Evolutionary conservation across 2,113 vertebrate species (phyloP).

Genomic region (Chaetops frenatus): DNA sequence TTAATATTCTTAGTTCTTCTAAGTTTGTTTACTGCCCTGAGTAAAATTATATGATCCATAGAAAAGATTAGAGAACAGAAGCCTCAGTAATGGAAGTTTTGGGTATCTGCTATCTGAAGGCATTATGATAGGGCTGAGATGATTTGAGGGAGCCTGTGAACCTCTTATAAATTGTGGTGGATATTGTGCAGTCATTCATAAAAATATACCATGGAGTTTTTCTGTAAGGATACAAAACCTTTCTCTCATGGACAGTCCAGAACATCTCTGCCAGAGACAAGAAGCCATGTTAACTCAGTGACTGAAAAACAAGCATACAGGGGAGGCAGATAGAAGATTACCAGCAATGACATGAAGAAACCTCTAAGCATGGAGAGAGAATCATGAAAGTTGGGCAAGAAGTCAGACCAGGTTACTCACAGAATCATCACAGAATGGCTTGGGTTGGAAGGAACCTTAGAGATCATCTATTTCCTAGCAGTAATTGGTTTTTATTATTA

Average conservation of each 20-base stretch:
- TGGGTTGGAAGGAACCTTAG: background rate
- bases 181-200: background rate
- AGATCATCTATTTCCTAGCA: background rate
- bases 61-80: slow-evolving; percentile 30
- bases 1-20: slow-evolving; percentile 52
- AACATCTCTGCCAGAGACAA: background rate
- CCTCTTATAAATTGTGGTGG: background rate
- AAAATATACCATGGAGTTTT: background rate
- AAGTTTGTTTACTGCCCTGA: slow-evolving; percentile 60
- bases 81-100: slow-evolving; percentile 5
- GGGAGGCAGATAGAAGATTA: background rate
- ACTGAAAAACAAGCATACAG: background rate
- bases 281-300: background rate
- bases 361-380: background rate
- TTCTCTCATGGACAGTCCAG: background rate
- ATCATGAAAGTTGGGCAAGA: background rate
- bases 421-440: background rate
- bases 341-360: background rate
- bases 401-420: background rate
- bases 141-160: background rate
- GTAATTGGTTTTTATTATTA: background rate
- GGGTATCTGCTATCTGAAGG: background rate
- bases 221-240: background rate
- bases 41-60: slow-evolving; percentile 65
- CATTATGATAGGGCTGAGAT: background rate